A percentile compares a stretch with the other conserved stretches of the same genome.
Conservation (phyloP, 1,140 invertebrate species). For the Hyposmocoma kahamanoa region DNA sequence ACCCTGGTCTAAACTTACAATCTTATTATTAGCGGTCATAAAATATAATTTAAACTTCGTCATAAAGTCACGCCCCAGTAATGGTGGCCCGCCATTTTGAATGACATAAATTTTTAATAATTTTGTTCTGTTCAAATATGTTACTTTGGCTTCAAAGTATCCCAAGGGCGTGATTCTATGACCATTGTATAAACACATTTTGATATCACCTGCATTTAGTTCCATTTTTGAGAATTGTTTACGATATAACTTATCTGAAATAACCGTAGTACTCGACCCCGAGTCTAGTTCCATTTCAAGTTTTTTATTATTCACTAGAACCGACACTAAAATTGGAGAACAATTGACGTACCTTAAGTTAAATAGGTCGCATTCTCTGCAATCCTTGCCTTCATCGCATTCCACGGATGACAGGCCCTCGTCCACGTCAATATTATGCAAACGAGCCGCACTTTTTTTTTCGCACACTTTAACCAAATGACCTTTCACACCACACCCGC, state of each 20-base stretch:
- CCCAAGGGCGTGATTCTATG: slow-evolving; percentile 8
- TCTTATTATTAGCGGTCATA: neutral
- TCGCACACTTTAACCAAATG: slow-evolving; percentile 3
- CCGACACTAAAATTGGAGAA: neutral
- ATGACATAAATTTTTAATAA: neutral
- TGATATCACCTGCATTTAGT: neutral
- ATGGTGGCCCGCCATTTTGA: neutral
- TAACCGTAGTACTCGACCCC: slow-evolving; percentile 3
- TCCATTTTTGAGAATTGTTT: neutral
- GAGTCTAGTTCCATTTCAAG: slow-evolving; percentile 5
- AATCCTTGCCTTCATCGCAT: neutral
- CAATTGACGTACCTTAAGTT: slow-evolving; percentile 3
- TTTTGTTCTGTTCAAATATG: neutral
- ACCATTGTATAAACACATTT: slow-evolving; percentile 9
- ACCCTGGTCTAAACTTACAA: neutral
- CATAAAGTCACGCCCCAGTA: slow-evolving; percentile 10
- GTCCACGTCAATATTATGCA: neutral
- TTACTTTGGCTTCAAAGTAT: neutral
- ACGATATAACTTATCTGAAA: neutral
- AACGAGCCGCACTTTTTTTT: neutral
- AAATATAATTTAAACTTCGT: neutral
- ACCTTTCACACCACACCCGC: neutral
- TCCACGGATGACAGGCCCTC: neutral
- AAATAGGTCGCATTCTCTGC: slow-evolving; percentile 3
- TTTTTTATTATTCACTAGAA: neutral